Base-by-base conservation (phyloP, 2,797 vertebrate species). In the Poeciliopsis gracilis region DNA sequence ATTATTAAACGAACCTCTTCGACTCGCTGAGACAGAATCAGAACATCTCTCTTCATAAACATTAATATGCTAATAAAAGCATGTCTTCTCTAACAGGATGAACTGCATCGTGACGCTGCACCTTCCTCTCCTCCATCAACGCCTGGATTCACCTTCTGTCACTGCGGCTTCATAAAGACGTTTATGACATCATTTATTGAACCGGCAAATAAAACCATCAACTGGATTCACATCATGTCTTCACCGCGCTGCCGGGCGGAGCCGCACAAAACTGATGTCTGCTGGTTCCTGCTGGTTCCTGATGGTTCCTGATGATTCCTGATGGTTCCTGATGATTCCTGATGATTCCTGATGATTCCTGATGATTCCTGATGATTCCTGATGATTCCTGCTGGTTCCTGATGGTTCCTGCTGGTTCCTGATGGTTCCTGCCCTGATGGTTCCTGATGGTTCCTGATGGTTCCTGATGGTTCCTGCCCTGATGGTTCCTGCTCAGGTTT, bases 121-220 rank as follows among this genome's bases (percentile, higher is more conserved):
- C 77, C 45, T 75, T 55, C 12, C 51, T 1, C 28, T 47, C 10
- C 3, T 49, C 79, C 75, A n/a, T 9, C 77, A 18, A 25, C 1
- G 36, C 81, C 74, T 49, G 1, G 82, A 55, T 77, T 81, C 16
- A 77, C 81, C 77, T 10, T 10, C 79, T 82, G 53, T 81, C 63
- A 41, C 38, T 30, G 23, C 72, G 16, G 45, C 79, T 49, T 81
- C 75, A 82, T 80, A n/a, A 57, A 74, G 33, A 77, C 43, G 4
- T 79, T 82, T 71, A 78, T 66, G n/a, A 16, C 36, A n/a, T 59
- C 4, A 59, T 59, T 25, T 10, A 13, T 30, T 59, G 1, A 30
- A 30, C 30, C 16, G 13, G 11, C 43, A 13, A 12, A 13, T 13
- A 70, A 70, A 25, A 43, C 5, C 20, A 43, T n/a, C 36, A 57